Evolutionary conservation across 2,797 vertebrate species (phyloP).

Genomic region (Leptatherina wallacei): DNA sequence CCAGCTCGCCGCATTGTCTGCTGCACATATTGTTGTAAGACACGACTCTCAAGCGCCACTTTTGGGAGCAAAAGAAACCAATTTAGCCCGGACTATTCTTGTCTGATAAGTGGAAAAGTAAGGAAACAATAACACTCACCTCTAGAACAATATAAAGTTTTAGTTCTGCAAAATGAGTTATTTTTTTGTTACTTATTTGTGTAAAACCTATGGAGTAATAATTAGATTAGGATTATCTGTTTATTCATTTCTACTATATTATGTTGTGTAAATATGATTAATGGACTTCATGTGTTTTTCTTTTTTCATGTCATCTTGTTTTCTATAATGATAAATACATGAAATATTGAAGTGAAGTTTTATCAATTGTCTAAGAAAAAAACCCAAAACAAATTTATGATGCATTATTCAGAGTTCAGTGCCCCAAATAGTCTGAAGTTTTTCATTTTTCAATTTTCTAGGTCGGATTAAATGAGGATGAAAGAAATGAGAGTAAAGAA

Average conservation of each 20-base stretch:
- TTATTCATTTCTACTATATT: background rate
- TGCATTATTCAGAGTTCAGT: no score
- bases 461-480: no score
- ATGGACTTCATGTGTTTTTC: background rate
- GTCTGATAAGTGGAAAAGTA: background rate
- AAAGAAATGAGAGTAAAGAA: no score
- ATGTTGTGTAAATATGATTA: background rate
- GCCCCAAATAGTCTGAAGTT: no score
- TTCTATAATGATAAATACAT: background rate
- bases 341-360: background rate
- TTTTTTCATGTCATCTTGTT: background rate
- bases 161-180: background rate
- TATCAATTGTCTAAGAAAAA: no score
- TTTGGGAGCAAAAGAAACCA: conserved; percentile 5
- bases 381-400: no score
- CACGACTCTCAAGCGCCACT: conserved; percentile 1
- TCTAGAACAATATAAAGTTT: background rate
- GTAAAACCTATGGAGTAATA: background rate
- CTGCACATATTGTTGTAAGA: conserved; percentile 28
- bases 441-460: no score
- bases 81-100: conserved; percentile 5
- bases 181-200: background rate
- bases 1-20: conserved; percentile 49
- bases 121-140: background rate
- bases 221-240: background rate